A percentile compares a stretch with the other conserved stretches of the same genome.
These are phyloP conservation scores for Trichopria drosophilae DNA, from an alignment of 2,888 invertebrate genomes.

Conservation along the genomic window DNA sequence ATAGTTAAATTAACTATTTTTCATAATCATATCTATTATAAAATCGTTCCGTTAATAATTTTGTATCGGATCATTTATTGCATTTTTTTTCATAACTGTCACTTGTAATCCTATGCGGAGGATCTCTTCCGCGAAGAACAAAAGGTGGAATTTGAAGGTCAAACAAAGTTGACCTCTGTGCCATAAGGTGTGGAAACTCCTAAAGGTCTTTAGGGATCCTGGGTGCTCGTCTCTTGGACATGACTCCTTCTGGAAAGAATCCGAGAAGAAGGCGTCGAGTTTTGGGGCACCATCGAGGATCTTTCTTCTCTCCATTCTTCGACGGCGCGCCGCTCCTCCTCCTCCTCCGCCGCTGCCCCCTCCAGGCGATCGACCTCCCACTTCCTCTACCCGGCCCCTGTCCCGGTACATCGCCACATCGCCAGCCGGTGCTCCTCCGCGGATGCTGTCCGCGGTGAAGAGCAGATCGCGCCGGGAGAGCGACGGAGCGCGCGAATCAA, in stretches of 20 bases:
- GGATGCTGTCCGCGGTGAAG: conserved; percentile 29
- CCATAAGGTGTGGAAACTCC: too few relatives aligned
- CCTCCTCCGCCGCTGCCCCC: conserved; percentile 3
- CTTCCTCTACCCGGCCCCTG: conserved; percentile 25
- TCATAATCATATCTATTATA: too few relatives aligned
- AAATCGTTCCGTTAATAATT: too few relatives aligned
- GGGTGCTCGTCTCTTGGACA: background rate
- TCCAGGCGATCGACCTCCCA: conserved; percentile 19
- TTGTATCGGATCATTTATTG: too few relatives aligned
- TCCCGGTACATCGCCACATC: conserved; percentile 1
- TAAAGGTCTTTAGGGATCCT: too few relatives aligned
- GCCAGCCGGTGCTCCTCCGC: too few relatives aligned
- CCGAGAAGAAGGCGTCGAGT: background rate
- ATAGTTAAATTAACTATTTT: too few relatives aligned
- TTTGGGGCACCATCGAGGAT: conserved; percentile 11
- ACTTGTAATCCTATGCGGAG: too few relatives aligned
- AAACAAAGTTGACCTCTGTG: too few relatives aligned
- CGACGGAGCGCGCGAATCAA: conserved; percentile 34
- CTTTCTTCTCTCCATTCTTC: conserved; percentile 19
- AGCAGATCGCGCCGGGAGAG: conserved; percentile 33
- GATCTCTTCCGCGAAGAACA: too few relatives aligned
- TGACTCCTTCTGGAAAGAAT: conserved; percentile 2
- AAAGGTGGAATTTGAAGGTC: too few relatives aligned
- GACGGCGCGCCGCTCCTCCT: conserved; percentile 18
- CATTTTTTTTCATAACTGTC: too few relatives aligned